Evolutionary conservation across 2,888 invertebrate species (phyloP), one percentile per base, ranked within the genome.

Genomic region (Acanthosepion esculentum): DNA sequence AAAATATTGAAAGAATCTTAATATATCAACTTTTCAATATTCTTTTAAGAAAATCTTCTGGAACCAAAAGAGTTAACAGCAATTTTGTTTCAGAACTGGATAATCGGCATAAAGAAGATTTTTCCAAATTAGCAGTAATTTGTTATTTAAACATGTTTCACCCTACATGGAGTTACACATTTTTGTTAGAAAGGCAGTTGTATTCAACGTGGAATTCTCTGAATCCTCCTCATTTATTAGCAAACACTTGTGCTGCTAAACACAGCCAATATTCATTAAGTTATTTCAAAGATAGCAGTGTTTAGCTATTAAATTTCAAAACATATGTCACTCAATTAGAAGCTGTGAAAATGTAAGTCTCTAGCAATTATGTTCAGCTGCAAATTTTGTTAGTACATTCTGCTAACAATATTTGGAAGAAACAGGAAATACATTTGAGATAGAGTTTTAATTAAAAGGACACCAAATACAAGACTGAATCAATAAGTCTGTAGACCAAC

Each of bases 311-410:
- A 33, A 78, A n/a, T 78, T 78, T 78, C 78, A 78, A 78, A 78
- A 78, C 33, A 33, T 5, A 33, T 33, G n/a, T 78, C n/a, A n/a
- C 10, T 6, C 78, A 78, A 78, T 78, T 78, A n/a, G n/a, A n/a
- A 78, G 78, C 78, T 78, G 78, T 33, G n/a, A 78, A 78, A 78
- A n/a, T 78, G n/a, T 78, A 78, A n/a, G 78, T 78, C n/a, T 78
- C 78, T 15, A 78, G 78, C 15, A 78, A 78, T 78, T 78, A 78
- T 78, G 78, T 33, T 78, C 78, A 78, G 15, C 33, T 33, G n/a
- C 12, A 78, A n/a, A 33, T 78, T 78, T 78, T 33, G 78, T 78
- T 78, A 33, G 78, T 1, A 78, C n/a, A 15, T 8, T 33, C 15
- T 8, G 1, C 78, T n/a, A 33, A n/a, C 33, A 33, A n/a, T 78